Base-by-base conservation (phyloP, 2,888 invertebrate genomes). In the Pammene aurita region DNA sequence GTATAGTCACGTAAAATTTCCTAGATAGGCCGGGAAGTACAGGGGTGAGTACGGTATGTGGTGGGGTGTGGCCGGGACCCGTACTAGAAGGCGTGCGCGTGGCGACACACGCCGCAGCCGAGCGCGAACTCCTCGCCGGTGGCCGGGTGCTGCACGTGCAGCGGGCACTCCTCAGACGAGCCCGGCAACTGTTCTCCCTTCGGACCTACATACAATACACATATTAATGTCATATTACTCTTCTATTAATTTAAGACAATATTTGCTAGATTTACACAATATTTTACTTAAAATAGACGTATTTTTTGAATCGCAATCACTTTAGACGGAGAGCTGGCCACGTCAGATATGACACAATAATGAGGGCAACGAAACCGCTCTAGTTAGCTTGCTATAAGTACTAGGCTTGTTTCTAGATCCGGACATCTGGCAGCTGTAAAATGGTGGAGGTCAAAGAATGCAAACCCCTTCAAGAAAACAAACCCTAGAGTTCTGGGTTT, bases 41-140 rank as follows among this genome's bases (percentile, higher is more conserved):
- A 11, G n/a, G 16, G 7, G 34, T 34, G 13, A 0, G 5, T 26
- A 26, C 0, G 52, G 7, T 4, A 18, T 50, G 50, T 56, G 41
- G 9, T 41, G 26, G 26, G 26, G 26, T 34, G 35, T 52, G 41
- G 2, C 2, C 35, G 65, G 44, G 52, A 66, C 61, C 66, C 11
- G 70, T 44, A 71, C 84, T 81, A 92, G 79, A 92, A 92, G 13
- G 84, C 83, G 66, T 89, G 90, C 1, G 89, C 86, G 93, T 99
- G 98, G 55, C 99, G 94, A 84, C 99, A 99, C 63, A 99, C 97
- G 55, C 99, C 99, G 92, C 99, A 99, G 72, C 99, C 99, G 56
- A 99, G 94, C 58, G 99, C 99, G 88, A 98, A 99, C 89, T 99
- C 99, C 86, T 99, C 99, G 44, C 99, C 99, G 0, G 99, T 99